Evolutionary conservation across 2,888 invertebrate genomes (phyloP).

Genomic region (Lingula anatina): DNA sequence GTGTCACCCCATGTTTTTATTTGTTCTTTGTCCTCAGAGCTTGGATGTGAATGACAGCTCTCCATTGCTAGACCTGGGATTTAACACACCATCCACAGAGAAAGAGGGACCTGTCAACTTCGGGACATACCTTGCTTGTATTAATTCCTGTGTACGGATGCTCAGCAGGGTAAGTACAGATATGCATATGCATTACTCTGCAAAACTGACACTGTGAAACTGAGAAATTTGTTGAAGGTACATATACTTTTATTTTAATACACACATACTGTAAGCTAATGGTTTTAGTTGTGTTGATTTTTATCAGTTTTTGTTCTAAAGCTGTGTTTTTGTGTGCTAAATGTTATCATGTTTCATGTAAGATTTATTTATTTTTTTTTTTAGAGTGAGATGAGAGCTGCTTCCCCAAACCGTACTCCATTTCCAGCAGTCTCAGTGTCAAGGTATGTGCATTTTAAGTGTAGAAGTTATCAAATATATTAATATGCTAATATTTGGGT

Average conservation of each 20-base stretch:
- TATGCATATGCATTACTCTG: too few species aligned
- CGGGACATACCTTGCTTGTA: slow-evolving; percentile 49
- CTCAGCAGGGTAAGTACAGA: slow-evolving; percentile 38
- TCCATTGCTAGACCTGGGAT: slow-evolving; percentile 44
- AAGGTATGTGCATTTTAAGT: too few species aligned
- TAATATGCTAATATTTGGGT: too few species aligned
- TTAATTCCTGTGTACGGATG: slow-evolving; percentile 41
- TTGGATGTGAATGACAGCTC: slow-evolving; percentile 48
- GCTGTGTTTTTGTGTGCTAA: background rate
- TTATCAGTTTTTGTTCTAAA: background rate
- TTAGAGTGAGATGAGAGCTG: slow-evolving; percentile 10
- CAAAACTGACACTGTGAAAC: too few species aligned
- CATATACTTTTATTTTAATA: background rate
- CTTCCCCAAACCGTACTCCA: slow-evolving; percentile 14
- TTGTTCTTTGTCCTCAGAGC: slow-evolving; percentile 22
- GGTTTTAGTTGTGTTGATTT: background rate
- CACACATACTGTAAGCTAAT: background rate
- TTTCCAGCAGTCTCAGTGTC: too few species aligned
- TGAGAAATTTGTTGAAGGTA: too few species aligned
- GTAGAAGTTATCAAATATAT: too few species aligned
- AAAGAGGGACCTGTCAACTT: slow-evolving; percentile 45
- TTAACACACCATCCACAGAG: slow-evolving; percentile 49
- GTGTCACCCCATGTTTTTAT: too few species aligned
- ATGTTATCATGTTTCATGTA: background rate
- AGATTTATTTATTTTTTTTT: slow-evolving; percentile 2